These are phyloP conservation scores for Polyploca ridens DNA, from an alignment of 2,888 invertebrate species.

Conservation along the genomic window DNA sequence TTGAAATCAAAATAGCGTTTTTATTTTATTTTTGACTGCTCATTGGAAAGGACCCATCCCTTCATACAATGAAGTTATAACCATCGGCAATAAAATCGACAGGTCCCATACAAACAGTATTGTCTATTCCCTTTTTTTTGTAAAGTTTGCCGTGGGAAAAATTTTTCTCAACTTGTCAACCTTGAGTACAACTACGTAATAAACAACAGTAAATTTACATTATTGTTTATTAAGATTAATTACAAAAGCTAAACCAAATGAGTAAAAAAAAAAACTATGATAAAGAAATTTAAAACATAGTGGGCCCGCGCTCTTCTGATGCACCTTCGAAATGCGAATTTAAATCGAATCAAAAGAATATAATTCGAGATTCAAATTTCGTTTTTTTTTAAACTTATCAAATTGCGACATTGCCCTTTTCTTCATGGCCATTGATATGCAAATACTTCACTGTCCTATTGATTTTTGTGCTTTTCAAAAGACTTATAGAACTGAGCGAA, in stretches of 20 bases:
- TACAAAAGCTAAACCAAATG: too few species aligned
- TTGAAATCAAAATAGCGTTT: neutral
- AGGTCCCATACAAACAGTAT: slow-evolving; percentile 10
- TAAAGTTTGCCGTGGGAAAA: neutral
- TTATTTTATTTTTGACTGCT: neutral
- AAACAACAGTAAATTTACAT: neutral
- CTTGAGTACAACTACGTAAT: neutral
- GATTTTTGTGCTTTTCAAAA: slow-evolving; percentile 54
- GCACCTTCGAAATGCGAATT: neutral
- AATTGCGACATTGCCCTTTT: slow-evolving; percentile 42
- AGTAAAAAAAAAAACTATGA: too few species aligned
- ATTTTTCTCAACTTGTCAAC: slow-evolving; percentile 1
- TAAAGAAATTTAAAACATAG: too few species aligned
- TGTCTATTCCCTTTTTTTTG: slow-evolving; percentile 2
- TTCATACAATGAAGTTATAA: neutral
- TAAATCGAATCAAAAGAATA: neutral
- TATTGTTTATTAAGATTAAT: too few species aligned
- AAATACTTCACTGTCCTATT: slow-evolving; percentile 54
- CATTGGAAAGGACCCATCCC: neutral
- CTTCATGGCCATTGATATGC: slow-evolving; percentile 57
- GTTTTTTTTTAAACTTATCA: slow-evolving; percentile 40
- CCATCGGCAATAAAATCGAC: slow-evolving; percentile 9
- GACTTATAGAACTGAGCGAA: slow-evolving; percentile 27
- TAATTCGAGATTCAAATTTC: slow-evolving; percentile 44
- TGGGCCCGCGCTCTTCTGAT: too few species aligned